Evolutionary conservation across 2,888 invertebrate genomes (phyloP), one percentile per base, ranked within the genome.

Genomic region (Drosophila neonasuta): DNA sequence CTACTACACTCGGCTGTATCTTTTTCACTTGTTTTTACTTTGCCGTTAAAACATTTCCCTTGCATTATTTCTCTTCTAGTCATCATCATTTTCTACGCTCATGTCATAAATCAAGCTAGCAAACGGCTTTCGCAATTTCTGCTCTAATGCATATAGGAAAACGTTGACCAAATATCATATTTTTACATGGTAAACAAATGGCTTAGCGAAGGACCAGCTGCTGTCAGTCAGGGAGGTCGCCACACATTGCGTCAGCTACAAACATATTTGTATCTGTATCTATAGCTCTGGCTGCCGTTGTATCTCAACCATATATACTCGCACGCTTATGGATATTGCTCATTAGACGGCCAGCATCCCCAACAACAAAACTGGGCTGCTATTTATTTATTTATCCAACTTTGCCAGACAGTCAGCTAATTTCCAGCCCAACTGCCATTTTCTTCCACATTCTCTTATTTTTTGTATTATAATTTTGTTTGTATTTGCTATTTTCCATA

Each of bases 391-490:
- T 67, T 62, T 72, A 68, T 44, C 29, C 58, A 57, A 50, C 24
- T 51, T 41, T 42, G 55, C 13, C 50, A 24, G 36, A 51, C 63
- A 59, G 66, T 65, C 60, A 46, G 65, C 62, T 57, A 57, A 72
- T 71, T 71, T 76, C 50, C 59, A 32, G 20, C 29, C 24, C 13
- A 56, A 54, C 76, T 71, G 55, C 58, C 70, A 74, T 60, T 72
- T 72, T 49, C 39, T 30, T 30, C 24, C 24, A 6, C 24, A 24
- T 57, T 57, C 29, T 9, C 17, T 17, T 17, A 17, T 13, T 61
- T 30, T 13, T 61, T 39, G 48, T 44, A 32, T 15, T 6, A 11
- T 15, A 52, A 44, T 32, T 61, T 67, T 59, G 24, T 42, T 41
- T 52, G n/a, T 29, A 3, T 30, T 46, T 9, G 17, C 54, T 17